A percentile compares a stretch with the other conserved stretches of the same genome.
Evolutionary conservation across 2,888 invertebrate genomes (phyloP).

Genomic region (Philaethria dido): DNA sequence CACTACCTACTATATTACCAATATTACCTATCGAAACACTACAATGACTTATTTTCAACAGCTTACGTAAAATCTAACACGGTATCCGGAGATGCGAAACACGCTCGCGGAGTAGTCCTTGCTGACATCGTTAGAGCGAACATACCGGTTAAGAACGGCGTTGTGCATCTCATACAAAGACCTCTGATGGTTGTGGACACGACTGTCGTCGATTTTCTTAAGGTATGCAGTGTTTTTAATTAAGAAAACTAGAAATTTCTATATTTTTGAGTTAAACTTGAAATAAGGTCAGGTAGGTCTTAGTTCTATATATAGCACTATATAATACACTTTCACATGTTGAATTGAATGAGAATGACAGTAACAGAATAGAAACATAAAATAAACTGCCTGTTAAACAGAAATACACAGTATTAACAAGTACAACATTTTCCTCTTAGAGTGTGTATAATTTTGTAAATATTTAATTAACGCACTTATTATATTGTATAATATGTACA

Average conservation of each 20-base stretch:
- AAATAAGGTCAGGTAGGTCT: constrained; percentile 17
- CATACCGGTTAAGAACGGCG: constrained; percentile 96
- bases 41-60: constrained; percentile 56
- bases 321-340: not conserved
- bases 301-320: constrained; percentile 7
- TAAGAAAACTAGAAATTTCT: not conserved
- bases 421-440: not conserved
- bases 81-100: constrained; percentile 89
- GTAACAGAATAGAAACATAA: constrained; percentile 19
- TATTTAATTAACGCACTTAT: not conserved
- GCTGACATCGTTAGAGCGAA: constrained; percentile 95
- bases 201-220: constrained; percentile 92
- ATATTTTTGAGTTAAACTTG: not conserved
- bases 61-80: constrained; percentile 95
- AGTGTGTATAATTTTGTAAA: constrained; percentile 9
- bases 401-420: constrained; percentile 9
- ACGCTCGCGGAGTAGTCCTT: constrained; percentile 92
- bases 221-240: constrained; percentile 81
- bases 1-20: too few species aligned
- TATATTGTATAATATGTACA: not conserved
- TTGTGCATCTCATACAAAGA: constrained; percentile 95
- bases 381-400: constrained; percentile 5
- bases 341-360: constrained; percentile 16
- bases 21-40: not conserved
- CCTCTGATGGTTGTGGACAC: constrained; percentile 96